A percentile compares a stretch with the other conserved stretches of the same genome.
These are phyloP conservation scores for Agrochola lychnidis DNA, from an alignment of 2,888 invertebrate genomes.

Conservation along the genomic window DNA sequence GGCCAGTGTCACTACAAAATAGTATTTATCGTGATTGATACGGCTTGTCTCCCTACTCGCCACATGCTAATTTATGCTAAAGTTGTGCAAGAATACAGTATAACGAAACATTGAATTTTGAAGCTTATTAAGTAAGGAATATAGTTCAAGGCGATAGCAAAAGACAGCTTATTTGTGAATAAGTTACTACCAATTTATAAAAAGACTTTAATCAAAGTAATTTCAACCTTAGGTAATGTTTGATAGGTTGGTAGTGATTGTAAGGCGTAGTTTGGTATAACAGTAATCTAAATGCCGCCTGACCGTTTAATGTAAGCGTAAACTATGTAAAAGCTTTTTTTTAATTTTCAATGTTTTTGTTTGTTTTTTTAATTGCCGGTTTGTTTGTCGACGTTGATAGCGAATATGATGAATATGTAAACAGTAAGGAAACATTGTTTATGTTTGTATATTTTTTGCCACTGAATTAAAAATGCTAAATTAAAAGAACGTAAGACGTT, in stretches of 20 bases:
- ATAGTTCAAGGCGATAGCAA: constrained; percentile 11
- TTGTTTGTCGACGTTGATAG: constrained; percentile 50
- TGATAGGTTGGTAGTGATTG: not conserved
- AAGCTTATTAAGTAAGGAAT: not conserved
- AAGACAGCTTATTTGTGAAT: constrained; percentile 32
- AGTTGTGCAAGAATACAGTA: constrained; percentile 24
- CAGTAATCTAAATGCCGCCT: constrained; percentile 67
- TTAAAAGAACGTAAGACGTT: not conserved
- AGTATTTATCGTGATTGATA: constrained; percentile 75
- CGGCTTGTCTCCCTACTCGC: constrained; percentile 69
- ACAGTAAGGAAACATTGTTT: constrained; percentile 11
- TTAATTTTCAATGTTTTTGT: constrained; percentile 62
- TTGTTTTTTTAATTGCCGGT: constrained; percentile 64
- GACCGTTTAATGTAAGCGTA: constrained; percentile 66
- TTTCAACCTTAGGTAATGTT: not conserved
- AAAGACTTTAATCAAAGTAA: constrained; percentile 8
- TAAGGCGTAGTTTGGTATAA: constrained; percentile 41
- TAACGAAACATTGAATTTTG: not conserved
- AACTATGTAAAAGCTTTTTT: constrained; percentile 66
- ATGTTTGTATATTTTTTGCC: constrained; percentile 6
- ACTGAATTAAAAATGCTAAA: not conserved
- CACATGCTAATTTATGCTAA: constrained; percentile 72
- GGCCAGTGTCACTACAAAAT: constrained; percentile 71
- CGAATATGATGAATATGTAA: constrained; percentile 46
- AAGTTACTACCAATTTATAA: constrained; percentile 30